Base-by-base conservation (phyloP, 2,113 vertebrate species). In the Nothocercus nigrocapillus region DNA sequence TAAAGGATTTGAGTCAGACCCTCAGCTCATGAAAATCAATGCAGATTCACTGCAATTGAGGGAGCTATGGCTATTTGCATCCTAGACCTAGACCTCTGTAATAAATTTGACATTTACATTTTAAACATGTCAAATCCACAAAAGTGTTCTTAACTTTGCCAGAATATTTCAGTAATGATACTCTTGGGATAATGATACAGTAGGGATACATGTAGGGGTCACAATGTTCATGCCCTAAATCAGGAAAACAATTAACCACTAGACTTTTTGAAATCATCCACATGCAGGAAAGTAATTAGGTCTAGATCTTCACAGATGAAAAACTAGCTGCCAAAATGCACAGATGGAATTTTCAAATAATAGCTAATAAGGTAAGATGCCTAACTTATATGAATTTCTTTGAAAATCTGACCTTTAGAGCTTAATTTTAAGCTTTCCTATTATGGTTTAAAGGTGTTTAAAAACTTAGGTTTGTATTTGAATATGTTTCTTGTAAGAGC, bases 211-310 rank as follows among this genome's bases (percentile, higher is more conserved):
- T 88, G 73, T 61, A 89, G 53, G 67, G 56, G 64, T 95, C 89
- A 90, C 38, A 83, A 4, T 61, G 34, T 4, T 93, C 7, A 16
- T 80, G 68, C 80, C 64, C 61, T 88, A 90, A 91, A 93, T 91
- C 91, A 95, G 61, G 64, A 81, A 95, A 94, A 94, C 85, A 95
- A 93, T 96, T 95, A 97, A 90, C 85, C 88, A 94, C 66, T 93
- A 86, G 69, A 92, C 45, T 86, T 92, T 89, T 61, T 92, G 73
- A 95, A 77, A 85, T 91, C 73, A 84, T 58, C 7, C 49, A 40
- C 44, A 49, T 92, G n/a, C 66, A 90, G 22, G 20, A 94, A 96
- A 95, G 13, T 88, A 96, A 94, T 95, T 95, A 91, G 73, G 51
- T 77, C 64, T 93, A 91, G 76, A 84, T 92, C 44, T 32, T 90